phyloP scores from a whole-genome alignment of 2,797 vertebrate genomes.

The Falco cherrug region DNA sequence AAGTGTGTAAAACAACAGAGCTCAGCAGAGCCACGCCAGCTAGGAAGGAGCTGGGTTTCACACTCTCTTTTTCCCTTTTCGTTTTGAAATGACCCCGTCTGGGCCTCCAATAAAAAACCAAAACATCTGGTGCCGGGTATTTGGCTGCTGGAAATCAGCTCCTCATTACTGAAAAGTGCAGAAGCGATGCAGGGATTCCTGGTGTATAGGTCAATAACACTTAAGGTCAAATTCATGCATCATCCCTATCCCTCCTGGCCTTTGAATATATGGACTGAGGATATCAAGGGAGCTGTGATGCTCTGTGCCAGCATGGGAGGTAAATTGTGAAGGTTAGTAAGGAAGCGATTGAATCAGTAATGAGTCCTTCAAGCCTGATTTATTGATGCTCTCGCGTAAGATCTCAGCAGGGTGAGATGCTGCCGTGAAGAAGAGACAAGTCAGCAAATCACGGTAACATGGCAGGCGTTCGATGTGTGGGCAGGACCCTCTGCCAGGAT shows the following conservation, averaged over 20 bases:
- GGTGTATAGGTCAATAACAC: background rate
- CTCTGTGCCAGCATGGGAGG: background rate
- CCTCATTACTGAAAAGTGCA: background rate
- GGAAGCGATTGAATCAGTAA: background rate
- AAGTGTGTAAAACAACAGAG: background rate
- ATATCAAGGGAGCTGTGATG: background rate
- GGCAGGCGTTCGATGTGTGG: rapidly evolving
- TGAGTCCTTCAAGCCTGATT: slow-evolving; percentile 18
- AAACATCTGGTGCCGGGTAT: slow-evolving; percentile 12
- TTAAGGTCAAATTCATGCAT: background rate
- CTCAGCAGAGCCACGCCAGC: background rate
- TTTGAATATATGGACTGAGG: background rate
- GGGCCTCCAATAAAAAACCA: slow-evolving; percentile 26
- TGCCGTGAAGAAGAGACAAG: background rate
- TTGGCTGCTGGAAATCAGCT: slow-evolving; percentile 32
- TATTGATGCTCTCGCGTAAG: background rate
- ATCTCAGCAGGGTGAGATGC: background rate
- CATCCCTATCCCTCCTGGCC: background rate
- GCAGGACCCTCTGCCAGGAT: background rate
- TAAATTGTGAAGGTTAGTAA: background rate
- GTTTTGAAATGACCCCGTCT: slow-evolving; percentile 38
- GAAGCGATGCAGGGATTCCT: background rate
- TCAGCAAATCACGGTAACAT: background rate
- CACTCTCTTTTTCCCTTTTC: background rate
- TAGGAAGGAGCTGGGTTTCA: background rate